Base-by-base conservation (phyloP, 2,888 invertebrate species). In the Hirtodrosophila cameraria region DNA sequence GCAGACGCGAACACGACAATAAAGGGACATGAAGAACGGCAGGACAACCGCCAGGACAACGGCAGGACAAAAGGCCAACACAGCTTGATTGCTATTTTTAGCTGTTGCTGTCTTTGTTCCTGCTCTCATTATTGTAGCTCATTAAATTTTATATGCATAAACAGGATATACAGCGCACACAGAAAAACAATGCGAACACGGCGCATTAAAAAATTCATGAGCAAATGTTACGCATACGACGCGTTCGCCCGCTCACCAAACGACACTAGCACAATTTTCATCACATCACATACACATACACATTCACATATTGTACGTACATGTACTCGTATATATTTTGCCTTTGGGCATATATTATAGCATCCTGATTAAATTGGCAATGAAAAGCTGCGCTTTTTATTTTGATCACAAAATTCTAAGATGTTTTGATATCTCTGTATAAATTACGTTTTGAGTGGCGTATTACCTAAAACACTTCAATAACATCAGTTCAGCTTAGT, bases 81-180 rank as follows among this genome's bases (percentile, higher is more conserved):
- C 49, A 45, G 55, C 53, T 53, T 60, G 58, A 64, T 54, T 62
- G 64, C 62, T 75, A 79, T 75, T 75, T 85, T 82, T 69, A 77
- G 71, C 60, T 38, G 25, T 27, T 35, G 28, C 20, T 48, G 50
- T n/a, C 61, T 42, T 49, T 25, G 55, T 50, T 48, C 25, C 54
- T 38, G 64, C 57, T 54, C 66, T 83, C 80, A 74, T 79, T 83
- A 81, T 76, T 73, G 77, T 68, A 48, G 65, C 76, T 74, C 86
- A 83, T 81, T 81, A 83, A 65, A 76, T 82, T 65, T 69, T 61
- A 75, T 82, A 75, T 73, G 83, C 75, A 75, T 42, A 72, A 69
- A 58, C 62, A 63, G 50, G 11, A 54, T 18, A 35, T 25, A 31
- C 12, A 38, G 28, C 27, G 30, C 27, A 39, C 12, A 35, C 25